Conservation (phyloP, 2,113 vertebrate genomes). For the Psephotus haematonotus region DNA sequence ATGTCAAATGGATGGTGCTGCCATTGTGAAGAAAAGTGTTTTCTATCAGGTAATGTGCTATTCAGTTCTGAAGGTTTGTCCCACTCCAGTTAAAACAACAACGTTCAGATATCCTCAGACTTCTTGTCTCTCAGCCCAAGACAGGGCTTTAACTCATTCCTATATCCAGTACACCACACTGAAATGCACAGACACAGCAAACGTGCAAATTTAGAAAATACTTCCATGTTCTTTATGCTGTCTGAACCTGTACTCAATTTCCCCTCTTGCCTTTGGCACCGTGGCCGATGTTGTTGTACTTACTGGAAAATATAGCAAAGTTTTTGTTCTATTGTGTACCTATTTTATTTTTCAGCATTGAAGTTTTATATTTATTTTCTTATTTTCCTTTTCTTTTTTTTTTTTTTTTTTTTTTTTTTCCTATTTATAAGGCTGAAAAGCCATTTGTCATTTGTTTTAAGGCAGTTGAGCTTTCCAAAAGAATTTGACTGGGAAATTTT, state of each 20-base stretch:
- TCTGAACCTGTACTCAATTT: background rate
- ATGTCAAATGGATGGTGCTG: background rate
- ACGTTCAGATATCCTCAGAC: background rate
- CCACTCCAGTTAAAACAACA: background rate
- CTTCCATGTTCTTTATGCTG: background rate
- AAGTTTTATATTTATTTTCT: background rate
- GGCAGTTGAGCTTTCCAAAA: background rate
- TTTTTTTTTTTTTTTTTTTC: background rate
- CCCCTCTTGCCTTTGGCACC: background rate
- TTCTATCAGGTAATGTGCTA: background rate
- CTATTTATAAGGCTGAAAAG: background rate
- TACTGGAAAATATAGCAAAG: background rate
- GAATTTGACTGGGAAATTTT: background rate
- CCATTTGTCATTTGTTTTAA: background rate
- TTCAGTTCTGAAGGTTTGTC: background rate
- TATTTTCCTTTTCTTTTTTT: background rate
- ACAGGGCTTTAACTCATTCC: background rate
- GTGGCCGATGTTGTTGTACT: accelerated
- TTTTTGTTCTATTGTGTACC: background rate
- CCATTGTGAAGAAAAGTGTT: background rate
- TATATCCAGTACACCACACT: background rate
- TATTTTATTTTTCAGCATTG: background rate
- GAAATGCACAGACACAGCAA: background rate
- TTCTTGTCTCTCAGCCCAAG: background rate
- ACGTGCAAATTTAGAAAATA: background rate